Conservation (phyloP, 2,797 vertebrate genomes). For the Cuniculus paca region DNA sequence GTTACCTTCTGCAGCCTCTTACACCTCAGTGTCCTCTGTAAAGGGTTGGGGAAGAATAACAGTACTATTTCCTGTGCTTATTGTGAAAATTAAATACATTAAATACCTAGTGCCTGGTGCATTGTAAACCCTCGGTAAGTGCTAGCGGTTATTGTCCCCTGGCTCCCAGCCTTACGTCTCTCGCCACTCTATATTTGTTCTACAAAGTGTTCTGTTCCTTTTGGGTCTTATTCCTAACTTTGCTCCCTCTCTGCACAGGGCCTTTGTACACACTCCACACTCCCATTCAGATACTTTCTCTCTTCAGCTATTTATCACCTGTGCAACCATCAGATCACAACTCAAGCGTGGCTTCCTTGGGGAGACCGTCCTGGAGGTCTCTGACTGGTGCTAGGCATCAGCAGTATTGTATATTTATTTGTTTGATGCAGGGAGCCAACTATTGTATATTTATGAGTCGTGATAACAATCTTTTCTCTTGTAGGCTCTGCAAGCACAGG, state of each 20-base stretch:
- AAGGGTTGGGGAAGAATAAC: neutral
- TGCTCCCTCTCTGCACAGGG: neutral
- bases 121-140: neutral
- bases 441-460: neutral
- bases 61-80: neutral
- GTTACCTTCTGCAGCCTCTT: neutral
- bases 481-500: neutral
- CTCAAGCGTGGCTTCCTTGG: neutral
- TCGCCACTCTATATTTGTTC: neutral
- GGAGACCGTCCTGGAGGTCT: neutral
- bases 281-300: neutral
- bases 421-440: no score
- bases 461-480: neutral
- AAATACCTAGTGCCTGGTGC: neutral
- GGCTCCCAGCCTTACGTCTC: neutral
- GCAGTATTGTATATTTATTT: neutral
- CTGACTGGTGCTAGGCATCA: neutral
- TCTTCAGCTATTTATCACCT: neutral
- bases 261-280: neutral
- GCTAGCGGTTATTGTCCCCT: neutral
- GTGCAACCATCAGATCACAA: neutral
- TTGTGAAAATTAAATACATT: neutral
- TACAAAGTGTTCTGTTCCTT: neutral
- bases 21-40: neutral
- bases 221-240: neutral